These are phyloP conservation scores for Peromyscus melanophrys DNA, from an alignment of 2,797 vertebrate species.

Conservation along the genomic window DNA sequence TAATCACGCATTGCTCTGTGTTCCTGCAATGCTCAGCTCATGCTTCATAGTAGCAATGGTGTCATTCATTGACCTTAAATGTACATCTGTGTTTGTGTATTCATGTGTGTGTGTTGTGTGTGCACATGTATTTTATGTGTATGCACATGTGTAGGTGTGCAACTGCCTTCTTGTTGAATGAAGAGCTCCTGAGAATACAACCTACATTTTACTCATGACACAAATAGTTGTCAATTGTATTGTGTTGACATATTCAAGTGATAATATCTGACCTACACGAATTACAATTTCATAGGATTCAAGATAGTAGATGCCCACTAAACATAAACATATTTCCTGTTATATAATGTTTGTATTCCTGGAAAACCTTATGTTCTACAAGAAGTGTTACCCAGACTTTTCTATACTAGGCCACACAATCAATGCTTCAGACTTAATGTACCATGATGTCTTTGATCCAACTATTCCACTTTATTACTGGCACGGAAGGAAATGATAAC, in stretches of 20 bases:
- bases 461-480: background rate
- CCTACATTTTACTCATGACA: background rate
- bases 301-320: background rate
- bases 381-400: background rate
- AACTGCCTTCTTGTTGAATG: background rate
- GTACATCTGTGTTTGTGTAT: background rate
- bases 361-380: background rate
- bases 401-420: background rate
- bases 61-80: background rate
- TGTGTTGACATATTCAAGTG: background rate
- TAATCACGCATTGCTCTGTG: background rate
- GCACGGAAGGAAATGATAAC: background rate
- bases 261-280: background rate
- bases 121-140: too few relatives aligned
- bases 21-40: background rate
- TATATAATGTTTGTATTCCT: background rate
- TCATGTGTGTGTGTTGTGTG: background rate
- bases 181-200: background rate
- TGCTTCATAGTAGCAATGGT: background rate
- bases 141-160: background rate
- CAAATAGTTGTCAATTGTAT: background rate
- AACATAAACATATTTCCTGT: background rate
- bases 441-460: background rate
- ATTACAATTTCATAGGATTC: background rate
- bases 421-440: background rate